These are phyloP conservation scores for Atta cephalotes DNA, from an alignment of 1,140 invertebrate species.

Conservation along the genomic window DNA sequence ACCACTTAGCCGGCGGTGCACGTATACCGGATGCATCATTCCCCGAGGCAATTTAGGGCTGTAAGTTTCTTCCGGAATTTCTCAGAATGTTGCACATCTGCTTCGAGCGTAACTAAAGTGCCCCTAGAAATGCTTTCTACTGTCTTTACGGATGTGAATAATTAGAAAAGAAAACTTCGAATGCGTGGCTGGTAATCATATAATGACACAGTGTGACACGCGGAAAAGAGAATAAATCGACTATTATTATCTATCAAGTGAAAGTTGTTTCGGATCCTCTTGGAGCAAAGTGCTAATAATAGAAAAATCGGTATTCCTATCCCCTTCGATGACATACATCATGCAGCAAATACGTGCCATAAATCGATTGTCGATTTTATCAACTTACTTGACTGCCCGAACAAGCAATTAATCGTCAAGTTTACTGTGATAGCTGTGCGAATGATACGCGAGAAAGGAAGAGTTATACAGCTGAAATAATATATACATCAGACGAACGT, in stretches of 20 bases:
- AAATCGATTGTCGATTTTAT: conserved; percentile 18
- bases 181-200: background rate
- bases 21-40: conserved; percentile 32
- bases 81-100: conserved; percentile 46
- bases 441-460: background rate
- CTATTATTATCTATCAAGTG: conserved; percentile 10
- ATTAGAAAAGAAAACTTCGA: conserved; percentile 6
- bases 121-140: background rate
- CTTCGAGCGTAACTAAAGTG: background rate
- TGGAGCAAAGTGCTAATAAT: background rate
- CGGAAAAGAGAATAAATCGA: conserved; percentile 1
- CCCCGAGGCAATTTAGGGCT: conserved; percentile 40
- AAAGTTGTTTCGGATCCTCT: conserved; percentile 24
- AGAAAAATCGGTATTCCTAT: conserved; percentile 1
- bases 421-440: conserved; percentile 16
- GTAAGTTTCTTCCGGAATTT: conserved; percentile 43
- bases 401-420: conserved; percentile 17
- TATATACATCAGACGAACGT: background rate
- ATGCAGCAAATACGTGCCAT: background rate
- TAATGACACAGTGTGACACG: background rate
- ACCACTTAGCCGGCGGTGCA: conserved; percentile 36
- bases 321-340: background rate
- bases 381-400: background rate
- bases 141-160: background rate
- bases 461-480: background rate